phyloP scores from a whole-genome alignment of 92 coral and sea anemone genomes.

The Heliopora coerulea region DNA sequence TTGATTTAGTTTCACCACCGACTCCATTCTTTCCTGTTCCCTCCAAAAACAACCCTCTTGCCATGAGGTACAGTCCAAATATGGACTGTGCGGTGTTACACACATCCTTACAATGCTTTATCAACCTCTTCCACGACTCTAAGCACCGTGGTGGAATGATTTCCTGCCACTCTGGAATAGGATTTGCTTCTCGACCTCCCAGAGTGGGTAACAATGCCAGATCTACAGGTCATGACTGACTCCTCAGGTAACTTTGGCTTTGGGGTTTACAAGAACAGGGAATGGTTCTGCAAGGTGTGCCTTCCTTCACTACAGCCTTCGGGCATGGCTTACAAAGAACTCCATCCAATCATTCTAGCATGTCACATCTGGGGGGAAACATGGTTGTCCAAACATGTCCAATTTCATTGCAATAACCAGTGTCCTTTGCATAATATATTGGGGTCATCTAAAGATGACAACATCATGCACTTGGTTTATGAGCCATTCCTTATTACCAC shows the following conservation, averaged over 20 bases:
- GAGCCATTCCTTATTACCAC: constrained; percentile 45
- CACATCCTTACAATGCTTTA: constrained; percentile 53
- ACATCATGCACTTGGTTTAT: constrained; percentile 45
- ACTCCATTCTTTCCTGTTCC: no score
- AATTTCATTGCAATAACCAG: no score
- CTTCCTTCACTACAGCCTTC: background rate
- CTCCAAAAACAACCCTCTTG: no score
- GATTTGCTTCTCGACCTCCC: constrained; percentile 33
- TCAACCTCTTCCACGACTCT: constrained; percentile 43
- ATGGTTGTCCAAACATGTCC: background rate
- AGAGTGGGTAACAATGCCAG: constrained; percentile 29
- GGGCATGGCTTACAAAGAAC: no score
- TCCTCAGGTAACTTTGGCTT: background rate
- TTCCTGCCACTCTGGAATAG: constrained; percentile 62
- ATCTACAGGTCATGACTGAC: background rate
- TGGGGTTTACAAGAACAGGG: background rate
- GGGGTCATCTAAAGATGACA: constrained; percentile 41
- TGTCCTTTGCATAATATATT: constrained; percentile 32
- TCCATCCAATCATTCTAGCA: constrained; percentile 47
- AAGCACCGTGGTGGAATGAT: constrained; percentile 53
- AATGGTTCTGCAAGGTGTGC: background rate
- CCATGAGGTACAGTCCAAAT: no score
- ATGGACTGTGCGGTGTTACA: no score
- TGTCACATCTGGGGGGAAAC: constrained; percentile 31
- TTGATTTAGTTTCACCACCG: no score